These are phyloP conservation scores for Lycodopsis pacificus DNA, from an alignment of 2,797 vertebrate genomes.

Conservation along the genomic window DNA sequence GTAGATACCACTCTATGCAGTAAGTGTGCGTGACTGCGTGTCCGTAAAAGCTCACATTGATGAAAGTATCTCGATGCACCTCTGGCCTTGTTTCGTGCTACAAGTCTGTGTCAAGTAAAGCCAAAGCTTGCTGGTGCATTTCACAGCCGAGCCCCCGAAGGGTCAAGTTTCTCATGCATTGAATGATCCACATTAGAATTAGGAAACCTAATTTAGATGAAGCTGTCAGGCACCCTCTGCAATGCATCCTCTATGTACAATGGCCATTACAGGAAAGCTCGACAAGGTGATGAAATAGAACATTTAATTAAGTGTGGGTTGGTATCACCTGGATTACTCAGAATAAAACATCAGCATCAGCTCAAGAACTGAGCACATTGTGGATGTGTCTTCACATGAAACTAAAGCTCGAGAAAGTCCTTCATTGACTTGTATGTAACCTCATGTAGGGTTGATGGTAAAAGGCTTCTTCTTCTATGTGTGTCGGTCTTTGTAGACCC, in stretches of 20 bases:
- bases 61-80: constrained; percentile 20
- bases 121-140: constrained; percentile 4
- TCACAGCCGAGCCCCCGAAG: background rate
- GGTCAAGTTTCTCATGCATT: constrained; percentile 40
- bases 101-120: background rate
- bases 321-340: constrained; percentile 32
- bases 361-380: constrained; percentile 34
- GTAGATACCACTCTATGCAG: background rate
- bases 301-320: constrained; percentile 36
- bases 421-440: constrained; percentile 42
- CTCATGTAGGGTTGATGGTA: constrained; percentile 24
- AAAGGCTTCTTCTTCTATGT: constrained; percentile 17
- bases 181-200: constrained; percentile 46
- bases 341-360: constrained; percentile 46
- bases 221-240: constrained; percentile 3
- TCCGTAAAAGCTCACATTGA: background rate
- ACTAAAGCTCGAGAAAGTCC: constrained; percentile 20
- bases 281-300: constrained; percentile 26
- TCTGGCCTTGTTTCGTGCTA: background rate
- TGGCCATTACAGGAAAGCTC: background rate
- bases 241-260: constrained; percentile 14
- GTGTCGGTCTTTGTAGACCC: constrained; percentile 9
- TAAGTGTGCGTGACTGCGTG: background rate
- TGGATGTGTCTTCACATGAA: constrained; percentile 39
- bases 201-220: constrained; percentile 27